Evolutionary conservation across 1,140 invertebrate genomes (phyloP).

Genomic region (Plectrocnemia conspersa): DNA sequence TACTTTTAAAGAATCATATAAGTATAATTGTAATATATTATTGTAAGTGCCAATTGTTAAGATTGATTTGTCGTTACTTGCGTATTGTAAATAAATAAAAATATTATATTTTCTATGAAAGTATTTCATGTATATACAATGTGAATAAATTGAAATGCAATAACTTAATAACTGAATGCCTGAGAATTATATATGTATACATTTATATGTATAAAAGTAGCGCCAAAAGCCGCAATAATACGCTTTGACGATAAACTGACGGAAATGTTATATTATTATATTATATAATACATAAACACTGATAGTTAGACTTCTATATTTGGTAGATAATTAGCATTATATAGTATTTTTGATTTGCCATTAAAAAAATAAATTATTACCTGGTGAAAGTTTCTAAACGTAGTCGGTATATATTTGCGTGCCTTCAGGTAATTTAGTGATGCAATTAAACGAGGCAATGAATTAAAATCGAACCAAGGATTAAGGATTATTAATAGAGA

Average conservation of each 20-base stretch:
- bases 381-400: slow-evolving; percentile 26
- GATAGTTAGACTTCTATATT: slow-evolving; percentile 31
- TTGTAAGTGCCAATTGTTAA: neutral
- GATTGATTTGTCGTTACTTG: too few species aligned
- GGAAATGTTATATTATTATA: slow-evolving; percentile 7
- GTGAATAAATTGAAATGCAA: slow-evolving; percentile 16
- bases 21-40: neutral
- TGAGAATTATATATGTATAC: slow-evolving; percentile 15
- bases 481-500: too few species aligned
- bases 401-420: slow-evolving; percentile 33
- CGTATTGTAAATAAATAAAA: neutral
- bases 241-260: slow-evolving; percentile 18
- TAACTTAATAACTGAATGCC: slow-evolving; percentile 20
- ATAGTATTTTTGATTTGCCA: slow-evolving; percentile 14
- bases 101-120: too few species aligned
- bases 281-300: slow-evolving; percentile 18
- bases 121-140: slow-evolving; percentile 17
- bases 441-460: slow-evolving; percentile 15
- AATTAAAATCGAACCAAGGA: too few species aligned
- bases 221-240: slow-evolving; percentile 21
- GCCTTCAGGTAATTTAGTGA: slow-evolving; percentile 30
- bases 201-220: slow-evolving; percentile 17
- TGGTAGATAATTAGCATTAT: slow-evolving; percentile 15
- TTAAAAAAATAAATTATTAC: slow-evolving; percentile 26
- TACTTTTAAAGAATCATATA: neutral